Evolutionary conservation across 2,888 invertebrate species (phyloP), one percentile per base, ranked within the genome.

Genomic region (Ditula angustiorana): DNA sequence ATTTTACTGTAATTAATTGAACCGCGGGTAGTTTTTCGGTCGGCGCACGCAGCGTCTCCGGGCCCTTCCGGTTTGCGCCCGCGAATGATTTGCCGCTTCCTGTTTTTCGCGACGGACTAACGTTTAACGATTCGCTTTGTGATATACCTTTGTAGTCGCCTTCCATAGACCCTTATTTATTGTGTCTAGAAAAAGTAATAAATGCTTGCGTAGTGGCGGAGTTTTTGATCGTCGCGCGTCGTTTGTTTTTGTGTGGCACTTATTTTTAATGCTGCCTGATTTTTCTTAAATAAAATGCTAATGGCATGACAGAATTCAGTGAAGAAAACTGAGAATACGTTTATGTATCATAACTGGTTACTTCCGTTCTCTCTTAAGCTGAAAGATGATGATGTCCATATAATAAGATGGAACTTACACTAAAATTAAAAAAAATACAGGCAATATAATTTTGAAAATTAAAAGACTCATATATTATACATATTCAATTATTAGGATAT

Each of bases 31-130:
- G 68, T 70, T 70, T 69, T 67, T 69, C 64, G 44, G 64, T 52
- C 35, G 46, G 46, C 63, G 67, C 64, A 44, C 49, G 61, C 67
- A 61, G 64, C 70, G 71, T 68, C 71, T 66, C 68, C 71, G 68
- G 67, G 49, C 61, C 19, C 55, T 66, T 70, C 70, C 70, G 67
- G 70, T 66, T 58, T 57, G 59, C 19, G 61, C 59, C 47, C 53
- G 64, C 63, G 67, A 67, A 71, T 71, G 69, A 71, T 71, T 69
- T 67, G 68, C 57, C 67, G 47, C 64, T 68, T 71, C 71, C 71
- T 68, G 71, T 69, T 69, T 69, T 65, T 47, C 61, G 49, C 57
- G 35, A 61, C 58, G 66, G 61, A 53, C 44, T 52, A 53, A 35
- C 67, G 66, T 61, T 67, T 67, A 65, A 67, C 64, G 67, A 64